A percentile compares a stretch with the other conserved stretches of the same genome.
These are phyloP conservation scores for Gymnodraco acuticeps DNA, from an alignment of 2,797 vertebrate species.

Conservation along the genomic window DNA sequence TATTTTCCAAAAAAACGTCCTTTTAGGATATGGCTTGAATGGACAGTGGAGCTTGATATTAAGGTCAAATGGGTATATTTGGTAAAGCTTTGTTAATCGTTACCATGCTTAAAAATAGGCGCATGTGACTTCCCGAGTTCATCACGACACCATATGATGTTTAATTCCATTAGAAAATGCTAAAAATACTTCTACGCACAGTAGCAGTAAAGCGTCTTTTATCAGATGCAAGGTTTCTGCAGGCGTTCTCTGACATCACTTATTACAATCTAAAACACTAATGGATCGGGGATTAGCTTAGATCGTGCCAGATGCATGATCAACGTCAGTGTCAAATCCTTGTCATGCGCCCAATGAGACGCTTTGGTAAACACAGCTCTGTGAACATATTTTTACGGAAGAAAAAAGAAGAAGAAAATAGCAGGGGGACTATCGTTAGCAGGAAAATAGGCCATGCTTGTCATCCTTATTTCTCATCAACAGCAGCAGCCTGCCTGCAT, in stretches of 20 bases:
- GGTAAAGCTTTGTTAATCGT: not conserved
- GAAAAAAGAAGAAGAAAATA: conserved; percentile 31
- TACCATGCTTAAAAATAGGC: not conserved
- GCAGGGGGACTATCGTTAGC: conserved; percentile 51
- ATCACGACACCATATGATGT: not conserved
- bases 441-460: conserved; percentile 75
- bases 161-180: not conserved
- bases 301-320: conserved; percentile 43
- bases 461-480: conserved; percentile 74
- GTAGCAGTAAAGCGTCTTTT: conserved; percentile 2
- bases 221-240: conserved; percentile 14
- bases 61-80: not conserved
- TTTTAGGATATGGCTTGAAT: too few species aligned
- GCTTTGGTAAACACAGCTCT: conserved; percentile 52
- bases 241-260: conserved; percentile 25
- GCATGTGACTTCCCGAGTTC: not conserved
- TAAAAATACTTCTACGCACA: conserved; percentile 15
- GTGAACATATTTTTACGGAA: conserved; percentile 10
- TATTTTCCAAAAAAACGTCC: too few species aligned
- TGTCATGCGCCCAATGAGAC: conserved; percentile 34
- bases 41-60: too few species aligned
- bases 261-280: conserved; percentile 30
- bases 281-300: conserved; percentile 36
- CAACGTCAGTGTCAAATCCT: conserved; percentile 40
- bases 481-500: conserved; percentile 69